A percentile compares a stretch with the other conserved stretches of the same genome.
Evolutionary conservation across 2,113 vertebrate species (phyloP).

Genomic region (Narcine bancroftii): DNA sequence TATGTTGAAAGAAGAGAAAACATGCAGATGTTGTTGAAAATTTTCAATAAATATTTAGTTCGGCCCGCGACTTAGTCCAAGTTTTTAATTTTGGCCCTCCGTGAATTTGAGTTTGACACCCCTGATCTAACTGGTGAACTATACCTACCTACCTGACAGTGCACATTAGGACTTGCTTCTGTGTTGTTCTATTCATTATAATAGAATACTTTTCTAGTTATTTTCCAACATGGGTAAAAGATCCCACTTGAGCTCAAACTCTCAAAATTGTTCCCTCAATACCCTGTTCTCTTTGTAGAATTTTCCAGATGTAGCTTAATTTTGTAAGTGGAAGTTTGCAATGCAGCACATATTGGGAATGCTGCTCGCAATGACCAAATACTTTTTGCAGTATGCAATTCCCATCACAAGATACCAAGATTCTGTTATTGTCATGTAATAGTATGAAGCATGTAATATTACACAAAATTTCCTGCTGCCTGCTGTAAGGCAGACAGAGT

Average conservation of each 20-base stretch:
- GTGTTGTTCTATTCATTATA: background rate
- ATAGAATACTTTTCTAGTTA: background rate
- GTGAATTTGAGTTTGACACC: too few relatives aligned
- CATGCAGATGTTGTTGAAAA: too few relatives aligned
- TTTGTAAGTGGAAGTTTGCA: background rate
- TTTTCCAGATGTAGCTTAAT: background rate
- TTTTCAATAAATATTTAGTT: too few relatives aligned
- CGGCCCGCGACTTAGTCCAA: too few relatives aligned
- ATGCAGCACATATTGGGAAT: background rate
- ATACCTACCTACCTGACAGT: background rate
- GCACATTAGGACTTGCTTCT: background rate
- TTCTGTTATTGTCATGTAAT: too few relatives aligned
- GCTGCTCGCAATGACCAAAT: background rate
- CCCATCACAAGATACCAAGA: background rate
- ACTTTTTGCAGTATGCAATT: background rate
- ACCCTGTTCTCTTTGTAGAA: background rate
- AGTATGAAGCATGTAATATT: too few relatives aligned
- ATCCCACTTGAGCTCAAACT: background rate
- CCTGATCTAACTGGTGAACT: background rate
- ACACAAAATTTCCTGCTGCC: too few relatives aligned
- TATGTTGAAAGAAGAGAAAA: too few relatives aligned
- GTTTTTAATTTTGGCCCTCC: too few relatives aligned
- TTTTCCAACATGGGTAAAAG: background rate
- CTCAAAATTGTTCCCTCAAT: background rate
- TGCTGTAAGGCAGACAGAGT: too few relatives aligned